Evolutionary conservation across 1,140 invertebrate species (phyloP).

Genomic region (Meloidogyne exigua): DNA sequence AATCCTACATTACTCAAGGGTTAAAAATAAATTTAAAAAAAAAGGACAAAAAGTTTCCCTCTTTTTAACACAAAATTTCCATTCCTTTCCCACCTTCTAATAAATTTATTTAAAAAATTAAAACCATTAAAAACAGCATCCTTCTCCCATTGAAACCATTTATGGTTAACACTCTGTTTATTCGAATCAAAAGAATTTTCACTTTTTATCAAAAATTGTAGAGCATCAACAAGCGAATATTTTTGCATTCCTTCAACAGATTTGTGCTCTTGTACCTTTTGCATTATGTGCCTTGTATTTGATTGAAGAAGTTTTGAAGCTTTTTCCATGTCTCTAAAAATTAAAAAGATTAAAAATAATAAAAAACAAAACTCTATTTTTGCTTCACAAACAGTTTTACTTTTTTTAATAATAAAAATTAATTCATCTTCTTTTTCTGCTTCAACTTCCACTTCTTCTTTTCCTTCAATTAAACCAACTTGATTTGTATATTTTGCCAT

Average conservation of each 20-base stretch:
- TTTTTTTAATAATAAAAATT: constrained; percentile 9
- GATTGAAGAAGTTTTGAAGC: background rate
- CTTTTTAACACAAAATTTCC: no score
- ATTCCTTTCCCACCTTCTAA: no score
- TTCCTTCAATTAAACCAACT: background rate
- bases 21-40: no score
- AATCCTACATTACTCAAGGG: no score
- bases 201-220: constrained; percentile 9
- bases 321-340: constrained; percentile 12
- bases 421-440: constrained; percentile 32
- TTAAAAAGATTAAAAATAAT: background rate
- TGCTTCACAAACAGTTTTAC: constrained; percentile 22
- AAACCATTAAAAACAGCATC: constrained; percentile 10
- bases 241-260: background rate
- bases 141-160: constrained; percentile 7
- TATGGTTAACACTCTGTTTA: background rate
- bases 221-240: constrained; percentile 7
- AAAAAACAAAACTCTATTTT: constrained; percentile 13
- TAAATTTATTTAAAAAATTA: background rate
- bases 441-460: constrained; percentile 18
- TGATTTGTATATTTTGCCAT: constrained; percentile 23
- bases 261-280: background rate
- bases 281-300: background rate
- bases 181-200: background rate
- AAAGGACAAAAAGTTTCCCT: no score